These are phyloP conservation scores for Cecidostiba fungosa DNA, from an alignment of 2,888 invertebrate genomes.

Conservation along the genomic window DNA sequence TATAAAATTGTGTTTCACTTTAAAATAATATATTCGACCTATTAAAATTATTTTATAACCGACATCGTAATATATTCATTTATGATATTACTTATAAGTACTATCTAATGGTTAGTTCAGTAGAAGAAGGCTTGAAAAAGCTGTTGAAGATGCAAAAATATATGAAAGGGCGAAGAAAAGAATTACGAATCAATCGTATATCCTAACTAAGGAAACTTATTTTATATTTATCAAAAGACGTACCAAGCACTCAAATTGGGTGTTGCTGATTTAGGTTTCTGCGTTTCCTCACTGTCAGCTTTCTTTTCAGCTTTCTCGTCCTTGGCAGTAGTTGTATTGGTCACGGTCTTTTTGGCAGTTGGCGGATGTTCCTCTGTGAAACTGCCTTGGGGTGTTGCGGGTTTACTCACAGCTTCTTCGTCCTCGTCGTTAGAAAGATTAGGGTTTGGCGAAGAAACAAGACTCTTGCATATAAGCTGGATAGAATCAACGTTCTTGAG, in stretches of 20 bases:
- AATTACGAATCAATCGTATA: no score
- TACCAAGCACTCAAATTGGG: constrained; percentile 94
- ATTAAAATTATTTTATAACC: no score
- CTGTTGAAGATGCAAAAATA: no score
- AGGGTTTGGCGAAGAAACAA: constrained; percentile 77
- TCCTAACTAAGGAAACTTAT: no score
- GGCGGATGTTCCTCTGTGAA: constrained; percentile 71
- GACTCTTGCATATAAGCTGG: constrained; percentile 76
- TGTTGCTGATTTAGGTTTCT: constrained; percentile 86
- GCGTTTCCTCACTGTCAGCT: constrained; percentile 74
- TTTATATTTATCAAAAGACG: background rate
- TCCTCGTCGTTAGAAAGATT: constrained; percentile 79
- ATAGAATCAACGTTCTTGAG: constrained; percentile 81
- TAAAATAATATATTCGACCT: background rate
- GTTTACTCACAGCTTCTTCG: constrained; percentile 74
- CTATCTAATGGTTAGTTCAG: no score
- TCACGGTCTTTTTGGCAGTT: constrained; percentile 69
- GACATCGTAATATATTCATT: no score
- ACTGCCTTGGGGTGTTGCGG: constrained; percentile 65
- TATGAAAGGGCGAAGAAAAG: no score
- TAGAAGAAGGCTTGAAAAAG: no score
- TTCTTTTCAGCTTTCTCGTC: constrained; percentile 68
- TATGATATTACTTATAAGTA: no score
- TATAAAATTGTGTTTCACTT: background rate
- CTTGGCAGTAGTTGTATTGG: constrained; percentile 44